phyloP scores from a whole-genome alignment of 1,140 invertebrate genomes.

The Antheraea pernyi region DNA sequence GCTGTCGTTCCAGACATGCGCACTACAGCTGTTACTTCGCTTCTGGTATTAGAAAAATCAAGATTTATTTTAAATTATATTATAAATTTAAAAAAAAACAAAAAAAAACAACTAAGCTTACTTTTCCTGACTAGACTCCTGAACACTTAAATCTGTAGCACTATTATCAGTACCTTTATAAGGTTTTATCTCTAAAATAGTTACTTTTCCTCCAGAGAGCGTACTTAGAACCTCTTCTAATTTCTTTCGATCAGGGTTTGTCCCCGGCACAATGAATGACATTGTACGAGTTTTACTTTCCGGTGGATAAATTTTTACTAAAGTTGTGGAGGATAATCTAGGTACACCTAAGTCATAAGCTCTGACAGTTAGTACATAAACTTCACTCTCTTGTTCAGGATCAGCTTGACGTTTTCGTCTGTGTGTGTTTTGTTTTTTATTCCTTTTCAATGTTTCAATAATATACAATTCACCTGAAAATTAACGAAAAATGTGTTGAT shows the following conservation, averaged over 20 bases:
- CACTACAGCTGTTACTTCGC: constrained; percentile 87
- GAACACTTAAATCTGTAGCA: constrained; percentile 69
- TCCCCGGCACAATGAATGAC: constrained; percentile 88
- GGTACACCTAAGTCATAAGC: constrained; percentile 91
- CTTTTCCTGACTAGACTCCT: constrained; percentile 70
- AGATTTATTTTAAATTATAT: too few relatives aligned
- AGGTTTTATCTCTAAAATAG: constrained; percentile 86
- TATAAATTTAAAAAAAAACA: not conserved
- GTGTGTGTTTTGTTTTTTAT: constrained; percentile 67
- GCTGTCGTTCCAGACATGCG: constrained; percentile 84
- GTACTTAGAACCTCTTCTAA: constrained; percentile 86
- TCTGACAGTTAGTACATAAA: constrained; percentile 83
- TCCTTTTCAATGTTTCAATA: constrained; percentile 75
- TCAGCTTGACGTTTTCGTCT: constrained; percentile 74
- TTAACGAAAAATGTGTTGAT: constrained; percentile 18
- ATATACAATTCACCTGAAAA: constrained; percentile 76
- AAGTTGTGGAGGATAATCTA: constrained; percentile 82
- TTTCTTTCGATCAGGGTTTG: constrained; percentile 84
- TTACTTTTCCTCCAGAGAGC: constrained; percentile 88
- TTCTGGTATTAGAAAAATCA: constrained; percentile 76
- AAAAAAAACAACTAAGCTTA: constrained; percentile 33
- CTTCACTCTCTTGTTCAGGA: constrained; percentile 73
- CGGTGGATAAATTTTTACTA: constrained; percentile 84
- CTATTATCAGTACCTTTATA: constrained; percentile 79
- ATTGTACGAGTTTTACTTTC: constrained; percentile 85